A percentile compares a stretch with the other conserved stretches of the same genome.
phyloP scores from a whole-genome alignment of 2,888 invertebrate genomes.

The Saturnia pavonia region DNA sequence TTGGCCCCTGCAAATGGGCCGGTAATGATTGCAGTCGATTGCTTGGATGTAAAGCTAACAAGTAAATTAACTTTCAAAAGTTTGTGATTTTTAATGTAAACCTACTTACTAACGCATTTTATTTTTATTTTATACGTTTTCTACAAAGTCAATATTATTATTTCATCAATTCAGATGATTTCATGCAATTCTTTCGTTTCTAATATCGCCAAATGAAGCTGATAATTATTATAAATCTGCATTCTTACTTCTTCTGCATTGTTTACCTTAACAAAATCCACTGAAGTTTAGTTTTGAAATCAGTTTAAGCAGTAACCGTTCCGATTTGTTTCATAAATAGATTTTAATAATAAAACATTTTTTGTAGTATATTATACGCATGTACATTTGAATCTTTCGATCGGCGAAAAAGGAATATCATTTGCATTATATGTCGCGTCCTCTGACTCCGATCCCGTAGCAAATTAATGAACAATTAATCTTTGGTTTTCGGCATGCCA shows the following conservation, averaged over 20 bases:
- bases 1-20: conserved; percentile 69
- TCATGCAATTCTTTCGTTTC: no score
- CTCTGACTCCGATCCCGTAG: no score
- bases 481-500: no score
- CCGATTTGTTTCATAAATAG: not conserved
- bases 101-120: not conserved
- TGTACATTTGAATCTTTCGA: no score
- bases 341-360: not conserved
- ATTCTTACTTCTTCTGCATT: no score
- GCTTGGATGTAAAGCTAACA: conserved; percentile 38
- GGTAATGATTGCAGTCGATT: conserved; percentile 68
- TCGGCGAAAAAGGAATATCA: no score
- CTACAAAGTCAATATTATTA: not conserved
- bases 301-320: not conserved
- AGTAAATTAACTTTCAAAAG: conserved; percentile 43
- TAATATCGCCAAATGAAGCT: no score
- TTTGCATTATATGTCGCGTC: no score
- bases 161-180: not conserved
- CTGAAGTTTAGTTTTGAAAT: not conserved
- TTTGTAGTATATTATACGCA: no score
- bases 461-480: no score
- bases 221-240: no score
- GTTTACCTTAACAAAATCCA: not conserved
- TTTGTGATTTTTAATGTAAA: conserved; percentile 19
- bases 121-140: not conserved